A percentile compares a stretch with the other conserved stretches of the same genome.
phyloP scores from a whole-genome alignment of 2,797 vertebrate species.

The Sebastes alutus region DNA sequence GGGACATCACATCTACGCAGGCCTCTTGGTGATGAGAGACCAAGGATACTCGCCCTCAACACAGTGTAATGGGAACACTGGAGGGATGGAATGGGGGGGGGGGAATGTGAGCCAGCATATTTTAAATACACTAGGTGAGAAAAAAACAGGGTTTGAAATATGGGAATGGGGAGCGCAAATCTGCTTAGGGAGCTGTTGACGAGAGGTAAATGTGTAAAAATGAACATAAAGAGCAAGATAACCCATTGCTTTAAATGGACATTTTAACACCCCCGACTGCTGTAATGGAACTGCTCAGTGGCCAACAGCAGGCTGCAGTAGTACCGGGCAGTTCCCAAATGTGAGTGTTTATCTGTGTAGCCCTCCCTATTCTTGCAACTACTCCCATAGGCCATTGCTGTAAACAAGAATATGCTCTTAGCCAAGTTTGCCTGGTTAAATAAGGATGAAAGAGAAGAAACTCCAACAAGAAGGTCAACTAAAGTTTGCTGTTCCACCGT shows the following conservation, averaged over 20 bases:
- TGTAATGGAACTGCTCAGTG: slow-evolving; percentile 16
- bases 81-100: background rate
- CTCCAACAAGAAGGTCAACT: slow-evolving; percentile 31
- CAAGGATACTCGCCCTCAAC: background rate
- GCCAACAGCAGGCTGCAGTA: background rate
- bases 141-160: slow-evolving; percentile 13
- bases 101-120: slow-evolving; percentile 2
- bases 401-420: slow-evolving; percentile 75
- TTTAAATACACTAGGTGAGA: background rate
- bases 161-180: background rate
- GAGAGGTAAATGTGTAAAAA: slow-evolving; percentile 22
- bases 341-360: slow-evolving; percentile 40
- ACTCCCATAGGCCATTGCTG: slow-evolving; percentile 45
- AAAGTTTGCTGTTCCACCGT: slow-evolving; percentile 18
- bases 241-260: slow-evolving; percentile 11
- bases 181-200: slow-evolving; percentile 24
- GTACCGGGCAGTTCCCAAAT: slow-evolving; percentile 24
- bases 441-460: slow-evolving; percentile 54
- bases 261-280: slow-evolving; percentile 1
- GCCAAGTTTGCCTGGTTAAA: slow-evolving; percentile 42
- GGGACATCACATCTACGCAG: slow-evolving; percentile 16
- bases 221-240: slow-evolving; percentile 12
- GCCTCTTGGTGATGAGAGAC: background rate
- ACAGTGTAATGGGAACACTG: background rate
- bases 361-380: slow-evolving; percentile 33